Percentiles rank a stretch among this genome's conserved stretches.
Conservation (phyloP, 1,140 invertebrate genomes). For the Sycophaga agraensis region DNA sequence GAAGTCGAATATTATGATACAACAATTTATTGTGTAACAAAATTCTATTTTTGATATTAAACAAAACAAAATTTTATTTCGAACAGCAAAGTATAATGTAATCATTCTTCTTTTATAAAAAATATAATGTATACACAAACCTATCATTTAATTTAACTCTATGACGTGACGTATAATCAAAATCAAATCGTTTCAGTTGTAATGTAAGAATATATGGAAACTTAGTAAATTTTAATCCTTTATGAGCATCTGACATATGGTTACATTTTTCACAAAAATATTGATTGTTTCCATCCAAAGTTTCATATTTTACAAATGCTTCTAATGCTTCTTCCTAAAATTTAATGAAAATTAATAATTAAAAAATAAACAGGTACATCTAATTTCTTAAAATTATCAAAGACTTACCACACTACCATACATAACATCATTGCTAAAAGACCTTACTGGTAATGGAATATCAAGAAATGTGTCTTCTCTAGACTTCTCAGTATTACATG, state of each 20-base stretch:
- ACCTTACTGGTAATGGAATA: conserved; percentile 84
- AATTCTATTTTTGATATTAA: no score
- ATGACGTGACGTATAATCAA: conserved; percentile 84
- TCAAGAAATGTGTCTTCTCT: conserved; percentile 85
- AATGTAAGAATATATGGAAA: conserved; percentile 88
- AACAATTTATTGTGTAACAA: no score
- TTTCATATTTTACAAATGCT: conserved; percentile 86
- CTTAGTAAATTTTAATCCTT: conserved; percentile 84
- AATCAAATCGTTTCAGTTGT: conserved; percentile 89
- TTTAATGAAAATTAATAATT: background rate
- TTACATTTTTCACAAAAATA: conserved; percentile 88
- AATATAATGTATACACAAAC: conserved; percentile 50
- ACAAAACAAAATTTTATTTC: background rate
- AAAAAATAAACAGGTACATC: background rate
- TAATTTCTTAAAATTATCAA: background rate
- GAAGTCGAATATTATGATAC: no score
- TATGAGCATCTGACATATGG: conserved; percentile 88
- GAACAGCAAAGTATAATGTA: background rate
- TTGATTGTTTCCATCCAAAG: conserved; percentile 83
- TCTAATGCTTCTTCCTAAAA: conserved; percentile 77
- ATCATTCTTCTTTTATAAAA: background rate
- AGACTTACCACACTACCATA: conserved; percentile 77
- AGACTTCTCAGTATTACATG: conserved; percentile 83
- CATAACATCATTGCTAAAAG: conserved; percentile 77
- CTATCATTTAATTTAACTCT: conserved; percentile 90